These are phyloP conservation scores for Agrochola lychnidis DNA, from an alignment of 2,888 invertebrate genomes.

Conservation along the genomic window DNA sequence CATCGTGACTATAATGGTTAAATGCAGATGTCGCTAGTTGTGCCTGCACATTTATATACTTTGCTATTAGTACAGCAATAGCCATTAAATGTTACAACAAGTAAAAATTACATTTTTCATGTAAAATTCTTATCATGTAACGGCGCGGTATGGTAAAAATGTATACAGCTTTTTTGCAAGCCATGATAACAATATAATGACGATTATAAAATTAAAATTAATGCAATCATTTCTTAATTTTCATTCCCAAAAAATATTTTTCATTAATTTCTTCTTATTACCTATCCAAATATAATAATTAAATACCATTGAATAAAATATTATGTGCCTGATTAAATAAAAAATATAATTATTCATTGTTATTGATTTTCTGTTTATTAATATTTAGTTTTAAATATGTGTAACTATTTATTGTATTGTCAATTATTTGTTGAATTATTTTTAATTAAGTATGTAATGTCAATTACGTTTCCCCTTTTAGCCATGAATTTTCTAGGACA, in stretches of 20 bases:
- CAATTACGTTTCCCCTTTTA: constrained; percentile 39
- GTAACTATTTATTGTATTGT: constrained; percentile 63
- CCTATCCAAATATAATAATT: constrained; percentile 53
- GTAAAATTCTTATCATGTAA: background rate
- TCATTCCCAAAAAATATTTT: constrained; percentile 7
- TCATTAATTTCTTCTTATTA: constrained; percentile 15
- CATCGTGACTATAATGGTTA: background rate
- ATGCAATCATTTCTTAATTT: background rate
- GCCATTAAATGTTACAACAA: background rate
- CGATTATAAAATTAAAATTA: background rate
- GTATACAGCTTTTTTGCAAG: constrained; percentile 10
- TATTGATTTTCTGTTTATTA: constrained; percentile 60
- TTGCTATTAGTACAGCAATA: constrained; percentile 4
- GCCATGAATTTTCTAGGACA: constrained; percentile 47
- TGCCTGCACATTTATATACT: background rate
- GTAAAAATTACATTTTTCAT: background rate
- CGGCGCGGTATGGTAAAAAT: constrained; percentile 35
- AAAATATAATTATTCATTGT: constrained; percentile 61
- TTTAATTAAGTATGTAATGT: constrained; percentile 47
- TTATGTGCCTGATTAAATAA: constrained; percentile 67
- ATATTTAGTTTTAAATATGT: constrained; percentile 60
- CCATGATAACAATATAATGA: constrained; percentile 4
- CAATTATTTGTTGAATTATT: constrained; percentile 65
- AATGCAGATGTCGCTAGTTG: constrained; percentile 39
- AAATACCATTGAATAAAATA: constrained; percentile 63